Evolutionary conservation across 2,888 invertebrate genomes (phyloP).

Genomic region (Taenaris catops): DNA sequence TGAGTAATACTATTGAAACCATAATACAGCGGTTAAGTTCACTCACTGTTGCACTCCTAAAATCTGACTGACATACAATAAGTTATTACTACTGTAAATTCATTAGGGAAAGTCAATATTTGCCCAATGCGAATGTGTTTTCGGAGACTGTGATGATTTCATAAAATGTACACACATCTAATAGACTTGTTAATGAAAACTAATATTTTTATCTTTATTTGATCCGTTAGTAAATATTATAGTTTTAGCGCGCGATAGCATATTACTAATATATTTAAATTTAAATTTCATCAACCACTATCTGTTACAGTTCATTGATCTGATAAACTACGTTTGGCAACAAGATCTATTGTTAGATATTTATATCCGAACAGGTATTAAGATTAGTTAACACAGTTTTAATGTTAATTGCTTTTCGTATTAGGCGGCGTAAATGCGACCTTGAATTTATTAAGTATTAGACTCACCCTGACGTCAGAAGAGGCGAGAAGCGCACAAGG

Average conservation of each 20-base stretch:
- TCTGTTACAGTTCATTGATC: constrained; percentile 3
- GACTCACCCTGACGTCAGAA: constrained; percentile 72
- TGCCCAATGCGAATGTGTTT: constrained; percentile 21
- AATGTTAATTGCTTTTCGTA: constrained; percentile 9
- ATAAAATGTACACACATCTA: constrained; percentile 23
- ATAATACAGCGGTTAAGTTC: constrained; percentile 30
- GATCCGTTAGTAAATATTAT: constrained; percentile 6
- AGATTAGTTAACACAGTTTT: constrained; percentile 4
- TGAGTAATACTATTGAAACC: constrained; percentile 61
- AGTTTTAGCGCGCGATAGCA: neutral
- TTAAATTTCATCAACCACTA: constrained; percentile 5
- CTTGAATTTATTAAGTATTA: constrained; percentile 27
- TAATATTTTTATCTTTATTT: constrained; percentile 15
- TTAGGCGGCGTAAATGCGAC: constrained; percentile 21
- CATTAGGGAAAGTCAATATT: constrained; percentile 25
- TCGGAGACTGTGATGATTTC: constrained; percentile 18
- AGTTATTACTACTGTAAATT: too few relatives aligned
- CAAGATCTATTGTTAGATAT: constrained; percentile 6
- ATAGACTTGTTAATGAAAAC: constrained; percentile 28
- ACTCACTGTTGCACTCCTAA: constrained; percentile 5
- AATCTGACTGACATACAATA: constrained; percentile 23
- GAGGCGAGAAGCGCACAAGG: constrained; percentile 74
- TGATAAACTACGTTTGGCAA: constrained; percentile 6
- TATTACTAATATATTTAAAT: neutral
- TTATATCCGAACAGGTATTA: constrained; percentile 7